Percentiles rank a stretch among this genome's conserved stretches.
Evolutionary conservation across 2,113 vertebrate species (phyloP).

Genomic region (Sphaerodactylus townsendi): DNA sequence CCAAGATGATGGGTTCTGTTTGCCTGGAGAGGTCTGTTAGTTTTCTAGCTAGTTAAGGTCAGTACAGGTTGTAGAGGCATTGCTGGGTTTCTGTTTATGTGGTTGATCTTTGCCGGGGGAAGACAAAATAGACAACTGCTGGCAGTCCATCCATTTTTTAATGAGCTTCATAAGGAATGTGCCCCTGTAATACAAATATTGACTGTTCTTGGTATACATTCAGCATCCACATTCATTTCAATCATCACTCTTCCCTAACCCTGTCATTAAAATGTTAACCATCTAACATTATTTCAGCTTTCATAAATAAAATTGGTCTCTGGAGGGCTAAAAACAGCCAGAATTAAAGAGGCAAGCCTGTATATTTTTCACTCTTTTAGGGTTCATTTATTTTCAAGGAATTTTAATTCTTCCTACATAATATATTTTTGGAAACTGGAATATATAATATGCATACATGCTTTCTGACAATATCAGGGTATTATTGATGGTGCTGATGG

Average conservation of each 20-base stretch:
- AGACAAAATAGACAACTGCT: constrained; percentile 40
- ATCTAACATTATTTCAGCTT: constrained; percentile 37
- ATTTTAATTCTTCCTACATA: too few species aligned
- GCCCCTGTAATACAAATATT: neutral
- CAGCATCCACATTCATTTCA: constrained; percentile 33
- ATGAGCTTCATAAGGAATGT: constrained; percentile 30
- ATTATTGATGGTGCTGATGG: neutral
- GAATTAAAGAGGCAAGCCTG: neutral
- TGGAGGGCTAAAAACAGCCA: neutral
- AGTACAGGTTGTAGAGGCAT: constrained; percentile 36
- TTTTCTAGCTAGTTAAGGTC: constrained; percentile 56
- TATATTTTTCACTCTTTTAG: too few species aligned
- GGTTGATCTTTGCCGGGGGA: constrained; percentile 33
- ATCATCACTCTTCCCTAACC: constrained; percentile 46
- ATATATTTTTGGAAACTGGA: too few species aligned
- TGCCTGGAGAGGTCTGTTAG: constrained; percentile 42
- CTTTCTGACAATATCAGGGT: neutral
- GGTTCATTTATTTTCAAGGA: too few species aligned
- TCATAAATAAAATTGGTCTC: constrained; percentile 10
- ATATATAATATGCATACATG: neutral
- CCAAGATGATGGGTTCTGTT: constrained; percentile 46
- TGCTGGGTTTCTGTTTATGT: constrained; percentile 15
- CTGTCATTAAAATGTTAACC: constrained; percentile 27
- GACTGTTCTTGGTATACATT: neutral
- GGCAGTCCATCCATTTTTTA: constrained; percentile 54